A percentile compares a stretch with the other conserved stretches of the same genome.
phyloP scores from a whole-genome alignment of 1,140 invertebrate species.

The Ooceraea biroi region DNA sequence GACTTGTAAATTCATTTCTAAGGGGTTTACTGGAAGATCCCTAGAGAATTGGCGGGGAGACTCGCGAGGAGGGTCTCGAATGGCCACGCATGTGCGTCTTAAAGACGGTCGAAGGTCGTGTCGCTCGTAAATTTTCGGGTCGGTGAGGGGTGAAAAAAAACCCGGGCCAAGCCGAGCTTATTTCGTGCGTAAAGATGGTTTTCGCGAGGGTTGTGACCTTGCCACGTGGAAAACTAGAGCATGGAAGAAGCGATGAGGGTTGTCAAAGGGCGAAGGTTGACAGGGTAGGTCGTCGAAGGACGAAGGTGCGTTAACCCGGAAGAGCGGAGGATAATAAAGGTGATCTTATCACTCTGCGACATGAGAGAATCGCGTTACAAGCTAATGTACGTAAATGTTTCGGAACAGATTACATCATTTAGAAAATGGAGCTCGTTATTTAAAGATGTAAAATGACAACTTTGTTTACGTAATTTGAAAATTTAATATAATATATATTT shows the following conservation, averaged over 20 bases:
- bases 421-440: neutral
- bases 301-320: slow-evolving; percentile 73
- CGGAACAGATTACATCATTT: neutral
- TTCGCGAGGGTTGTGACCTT: slow-evolving; percentile 77
- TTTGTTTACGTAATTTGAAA: neutral
- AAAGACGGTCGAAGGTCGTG: slow-evolving; percentile 73
- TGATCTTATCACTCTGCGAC: slow-evolving; percentile 36
- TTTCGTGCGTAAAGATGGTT: slow-evolving; percentile 55
- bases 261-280: slow-evolving; percentile 9
- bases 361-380: no score
- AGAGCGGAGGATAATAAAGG: slow-evolving; percentile 72
- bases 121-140: slow-evolving; percentile 80
- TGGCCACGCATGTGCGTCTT: slow-evolving; percentile 50
- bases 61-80: neutral
- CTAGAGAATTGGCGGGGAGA: slow-evolving; percentile 7
- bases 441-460: neutral
- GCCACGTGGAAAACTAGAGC: slow-evolving; percentile 71
- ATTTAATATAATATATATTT: neutral
- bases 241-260: neutral
- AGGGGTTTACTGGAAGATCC: slow-evolving; percentile 4
- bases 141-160: slow-evolving; percentile 73
- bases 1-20: slow-evolving; percentile 16
- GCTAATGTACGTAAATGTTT: neutral
- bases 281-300: slow-evolving; percentile 47
- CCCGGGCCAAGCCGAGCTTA: slow-evolving; percentile 37